phyloP scores from a whole-genome alignment of 2,113 vertebrate genomes.

The Globicephala melas region DNA sequence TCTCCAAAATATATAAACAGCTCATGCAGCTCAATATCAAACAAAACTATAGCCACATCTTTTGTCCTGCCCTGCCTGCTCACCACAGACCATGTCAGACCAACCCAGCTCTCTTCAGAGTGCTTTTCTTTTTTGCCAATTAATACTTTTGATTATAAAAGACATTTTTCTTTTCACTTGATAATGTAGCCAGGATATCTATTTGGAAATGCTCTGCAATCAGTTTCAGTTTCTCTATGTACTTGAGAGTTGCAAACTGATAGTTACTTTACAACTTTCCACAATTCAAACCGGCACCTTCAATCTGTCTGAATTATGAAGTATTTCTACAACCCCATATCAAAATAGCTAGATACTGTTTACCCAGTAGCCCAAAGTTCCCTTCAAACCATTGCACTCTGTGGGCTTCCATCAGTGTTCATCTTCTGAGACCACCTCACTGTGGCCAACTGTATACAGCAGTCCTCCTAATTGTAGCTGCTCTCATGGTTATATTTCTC shows the following conservation, averaged over 20 bases:
- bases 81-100: neutral
- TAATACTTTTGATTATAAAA: neutral
- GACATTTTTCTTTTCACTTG: neutral
- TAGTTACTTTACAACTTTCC: neutral
- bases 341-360: neutral
- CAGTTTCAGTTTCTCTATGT: neutral
- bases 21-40: no score
- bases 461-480: neutral
- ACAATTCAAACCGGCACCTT: neutral
- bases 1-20: no score
- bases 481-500: accelerated
- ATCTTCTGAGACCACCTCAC: neutral
- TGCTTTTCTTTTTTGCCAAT: neutral
- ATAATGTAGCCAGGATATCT: neutral
- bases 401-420: neutral
- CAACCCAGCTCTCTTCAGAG: neutral
- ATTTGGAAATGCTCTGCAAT: neutral
- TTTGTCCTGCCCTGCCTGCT: neutral
- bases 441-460: no score
- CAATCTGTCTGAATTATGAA: neutral
- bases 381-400: no score
- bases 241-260: neutral
- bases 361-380: neutral
- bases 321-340: neutral
- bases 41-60: neutral